Conservation (phyloP, 2,797 vertebrate species). For the Anguilla megastoma region DNA sequence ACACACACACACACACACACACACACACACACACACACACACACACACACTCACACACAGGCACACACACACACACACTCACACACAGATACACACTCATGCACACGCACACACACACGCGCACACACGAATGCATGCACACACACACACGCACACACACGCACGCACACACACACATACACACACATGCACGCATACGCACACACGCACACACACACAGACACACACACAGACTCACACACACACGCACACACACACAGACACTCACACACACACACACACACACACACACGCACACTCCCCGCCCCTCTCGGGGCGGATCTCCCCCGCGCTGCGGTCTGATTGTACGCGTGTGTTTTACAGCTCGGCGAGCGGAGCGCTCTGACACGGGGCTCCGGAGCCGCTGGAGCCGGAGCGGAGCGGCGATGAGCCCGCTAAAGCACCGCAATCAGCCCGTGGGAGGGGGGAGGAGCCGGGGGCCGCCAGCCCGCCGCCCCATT, state of each 20-base stretch:
- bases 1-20: neutral
- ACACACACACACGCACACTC: neutral
- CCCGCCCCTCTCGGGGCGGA: too few relatives aligned
- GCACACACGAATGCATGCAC: neutral
- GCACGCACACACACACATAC: neutral
- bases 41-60: too few relatives aligned
- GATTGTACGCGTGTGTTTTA: neutral
- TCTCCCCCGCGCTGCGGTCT: neutral
- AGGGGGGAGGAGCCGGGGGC: constrained; percentile 7
- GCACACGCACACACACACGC: too few relatives aligned
- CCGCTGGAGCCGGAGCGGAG: neutral
- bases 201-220: too few relatives aligned
- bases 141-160: too few relatives aligned
- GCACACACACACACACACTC: too few relatives aligned
- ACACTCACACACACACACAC: neutral
- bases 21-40: too few relatives aligned
- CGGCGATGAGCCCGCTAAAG: neutral
- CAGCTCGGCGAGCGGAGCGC: too few relatives aligned
- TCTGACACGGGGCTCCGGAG: neutral
- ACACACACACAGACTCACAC: neutral
- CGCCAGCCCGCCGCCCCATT: neutral
- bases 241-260: too few relatives aligned
- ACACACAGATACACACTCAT: neutral
- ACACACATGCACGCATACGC: neutral
- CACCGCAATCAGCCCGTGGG: neutral